Conservation (phyloP, 2,113 vertebrate species). For the Nibea coibor region DNA sequence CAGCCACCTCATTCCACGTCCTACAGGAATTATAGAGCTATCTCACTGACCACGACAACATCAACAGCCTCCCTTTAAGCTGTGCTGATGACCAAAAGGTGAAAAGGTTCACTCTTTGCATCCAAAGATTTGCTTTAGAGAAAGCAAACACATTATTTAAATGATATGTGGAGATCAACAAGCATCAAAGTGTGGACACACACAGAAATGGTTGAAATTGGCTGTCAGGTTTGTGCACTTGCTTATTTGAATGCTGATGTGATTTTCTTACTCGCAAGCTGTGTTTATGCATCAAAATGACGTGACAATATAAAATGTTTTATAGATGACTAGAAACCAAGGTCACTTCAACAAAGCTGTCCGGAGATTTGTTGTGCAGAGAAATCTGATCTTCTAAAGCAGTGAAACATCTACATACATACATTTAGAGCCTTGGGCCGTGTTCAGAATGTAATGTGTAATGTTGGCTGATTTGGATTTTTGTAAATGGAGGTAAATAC, state of each 20-base stretch:
- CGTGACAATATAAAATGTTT: neutral
- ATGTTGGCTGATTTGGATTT: neutral
- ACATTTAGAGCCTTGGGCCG: neutral
- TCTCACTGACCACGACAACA: too few species aligned
- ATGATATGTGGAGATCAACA: too few species aligned
- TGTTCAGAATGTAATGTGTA: neutral
- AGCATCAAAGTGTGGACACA: too few species aligned
- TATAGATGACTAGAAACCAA: neutral
- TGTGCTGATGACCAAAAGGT: too few species aligned
- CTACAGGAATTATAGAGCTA: too few species aligned
- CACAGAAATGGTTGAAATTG: too few species aligned
- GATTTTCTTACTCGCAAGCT: neutral
- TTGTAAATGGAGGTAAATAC: neutral
- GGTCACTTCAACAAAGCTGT: neutral
- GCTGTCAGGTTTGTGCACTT: neutral
- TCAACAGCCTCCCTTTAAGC: too few species aligned
- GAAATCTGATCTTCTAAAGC: neutral
- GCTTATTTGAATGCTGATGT: neutral
- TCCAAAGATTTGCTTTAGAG: too few species aligned
- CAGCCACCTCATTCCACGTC: too few species aligned
- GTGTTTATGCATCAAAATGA: neutral
- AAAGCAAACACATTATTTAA: too few species aligned
- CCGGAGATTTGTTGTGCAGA: neutral
- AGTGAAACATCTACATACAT: neutral
- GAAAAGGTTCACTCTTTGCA: too few species aligned